Percentiles rank a stretch among this genome's conserved stretches.
Evolutionary conservation across 2,888 invertebrate species (phyloP).

Genomic region (Notodromas monacha): DNA sequence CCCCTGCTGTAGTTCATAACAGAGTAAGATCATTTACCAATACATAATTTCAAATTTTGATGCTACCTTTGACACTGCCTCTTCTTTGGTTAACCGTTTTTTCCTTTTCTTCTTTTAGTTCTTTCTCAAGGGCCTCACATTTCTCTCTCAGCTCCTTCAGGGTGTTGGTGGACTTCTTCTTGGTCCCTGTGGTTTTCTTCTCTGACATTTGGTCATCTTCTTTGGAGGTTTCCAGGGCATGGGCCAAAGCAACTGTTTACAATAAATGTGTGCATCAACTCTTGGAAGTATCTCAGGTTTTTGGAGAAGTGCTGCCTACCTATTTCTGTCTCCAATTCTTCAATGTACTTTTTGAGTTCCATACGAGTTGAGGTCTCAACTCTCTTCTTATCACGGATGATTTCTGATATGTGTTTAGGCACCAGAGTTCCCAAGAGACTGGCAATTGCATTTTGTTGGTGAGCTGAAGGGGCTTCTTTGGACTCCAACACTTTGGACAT

Average conservation of each 20-base stretch:
- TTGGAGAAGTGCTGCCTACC: slow-evolving; percentile 19
- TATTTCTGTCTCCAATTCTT: slow-evolving; percentile 57
- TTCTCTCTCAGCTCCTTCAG: slow-evolving; percentile 27
- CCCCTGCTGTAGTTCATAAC: too few relatives aligned
- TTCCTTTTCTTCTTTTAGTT: slow-evolving; percentile 22
- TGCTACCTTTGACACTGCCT: too few relatives aligned
- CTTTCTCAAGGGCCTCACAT: slow-evolving; percentile 11
- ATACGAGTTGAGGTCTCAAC: slow-evolving; percentile 11
- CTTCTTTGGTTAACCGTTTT: slow-evolving; percentile 26
- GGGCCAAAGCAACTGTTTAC: too few relatives aligned
- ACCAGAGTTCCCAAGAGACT: too few relatives aligned
- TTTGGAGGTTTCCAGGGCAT: too few relatives aligned
- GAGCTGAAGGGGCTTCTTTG: slow-evolving; percentile 35
- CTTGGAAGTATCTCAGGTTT: too few relatives aligned
- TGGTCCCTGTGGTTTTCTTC: slow-evolving; percentile 9
- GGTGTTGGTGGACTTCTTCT: slow-evolving; percentile 12
- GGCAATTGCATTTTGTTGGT: slow-evolving; percentile 35
- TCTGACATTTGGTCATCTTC: slow-evolving; percentile 17
- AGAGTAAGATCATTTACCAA: too few relatives aligned
- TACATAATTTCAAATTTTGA: too few relatives aligned
- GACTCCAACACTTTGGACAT: slow-evolving; percentile 32
- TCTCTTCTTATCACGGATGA: slow-evolving; percentile 7
- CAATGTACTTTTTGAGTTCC: slow-evolving; percentile 35
- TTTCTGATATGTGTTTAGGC: too few relatives aligned
- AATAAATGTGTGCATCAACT: too few relatives aligned